Evolutionary conservation across 2,797 vertebrate species (phyloP).

Genomic region (Pelochelys cantorii): DNA sequence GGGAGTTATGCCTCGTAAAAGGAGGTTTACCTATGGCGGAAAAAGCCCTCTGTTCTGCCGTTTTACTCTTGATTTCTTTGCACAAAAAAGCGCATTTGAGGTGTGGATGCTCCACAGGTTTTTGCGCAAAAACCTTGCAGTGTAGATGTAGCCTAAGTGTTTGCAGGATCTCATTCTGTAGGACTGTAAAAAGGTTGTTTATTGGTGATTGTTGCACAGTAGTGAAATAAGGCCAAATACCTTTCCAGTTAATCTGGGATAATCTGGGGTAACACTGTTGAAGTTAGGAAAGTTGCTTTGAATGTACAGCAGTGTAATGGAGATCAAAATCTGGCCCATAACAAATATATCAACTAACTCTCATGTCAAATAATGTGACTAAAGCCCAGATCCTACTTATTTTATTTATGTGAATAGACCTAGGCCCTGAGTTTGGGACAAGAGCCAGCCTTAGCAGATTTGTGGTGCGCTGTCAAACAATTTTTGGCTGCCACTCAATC

Average conservation of each 20-base stretch:
- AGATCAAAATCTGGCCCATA: background rate
- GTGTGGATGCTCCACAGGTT: too few relatives aligned
- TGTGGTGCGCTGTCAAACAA: background rate
- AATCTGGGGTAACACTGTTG: rapidly evolving
- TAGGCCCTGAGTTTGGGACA: background rate
- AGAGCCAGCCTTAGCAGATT: background rate
- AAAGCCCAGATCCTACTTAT: background rate
- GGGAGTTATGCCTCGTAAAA: too few relatives aligned
- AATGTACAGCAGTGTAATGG: background rate
- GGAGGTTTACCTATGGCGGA: too few relatives aligned
- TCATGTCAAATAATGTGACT: background rate
- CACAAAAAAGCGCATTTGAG: too few relatives aligned
- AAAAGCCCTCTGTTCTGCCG: too few relatives aligned
- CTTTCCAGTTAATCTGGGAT: background rate
- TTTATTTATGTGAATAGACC: background rate
- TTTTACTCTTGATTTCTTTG: too few relatives aligned
- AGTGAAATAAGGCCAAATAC: background rate
- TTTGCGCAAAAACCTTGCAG: too few relatives aligned
- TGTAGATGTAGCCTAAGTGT: background rate
- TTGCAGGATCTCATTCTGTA: background rate
- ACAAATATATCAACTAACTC: background rate
- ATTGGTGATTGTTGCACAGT: background rate
- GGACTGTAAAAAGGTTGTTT: background rate
- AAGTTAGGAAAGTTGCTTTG: background rate
- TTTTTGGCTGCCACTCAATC: background rate